phyloP scores from a whole-genome alignment of 2,797 vertebrate species.

The Enteromius thamalakanensis region DNA sequence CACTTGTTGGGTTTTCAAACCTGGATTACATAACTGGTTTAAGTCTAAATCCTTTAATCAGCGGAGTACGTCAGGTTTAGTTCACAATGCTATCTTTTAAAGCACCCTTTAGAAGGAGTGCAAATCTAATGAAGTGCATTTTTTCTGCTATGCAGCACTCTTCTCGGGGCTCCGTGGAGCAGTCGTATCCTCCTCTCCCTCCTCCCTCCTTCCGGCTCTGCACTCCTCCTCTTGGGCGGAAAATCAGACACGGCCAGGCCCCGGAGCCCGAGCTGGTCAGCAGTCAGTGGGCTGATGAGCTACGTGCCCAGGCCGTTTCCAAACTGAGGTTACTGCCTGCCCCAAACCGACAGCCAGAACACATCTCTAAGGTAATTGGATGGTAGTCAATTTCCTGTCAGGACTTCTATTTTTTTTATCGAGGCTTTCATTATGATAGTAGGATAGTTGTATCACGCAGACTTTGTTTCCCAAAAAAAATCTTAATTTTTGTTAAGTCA shows the following conservation, averaged over 20 bases:
- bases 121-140: background rate
- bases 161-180: conserved; percentile 66
- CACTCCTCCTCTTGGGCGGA: conserved; percentile 75
- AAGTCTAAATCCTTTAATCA: conserved; percentile 22
- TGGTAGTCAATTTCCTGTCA: background rate
- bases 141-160: conserved; percentile 59
- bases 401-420: background rate
- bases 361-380: conserved; percentile 55
- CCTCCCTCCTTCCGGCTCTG: conserved; percentile 74
- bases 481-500: background rate
- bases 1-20: conserved; percentile 17
- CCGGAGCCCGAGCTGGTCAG: conserved; percentile 61
- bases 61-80: background rate
- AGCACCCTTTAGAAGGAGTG: background rate
- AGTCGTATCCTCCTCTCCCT: conserved; percentile 62
- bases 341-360: conserved; percentile 68
- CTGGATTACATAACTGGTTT: background rate
- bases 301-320: conserved; percentile 74
- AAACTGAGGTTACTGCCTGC: conserved; percentile 74
- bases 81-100: conserved; percentile 5
- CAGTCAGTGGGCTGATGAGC: conserved; percentile 64
- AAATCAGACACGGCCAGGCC: conserved; percentile 68
- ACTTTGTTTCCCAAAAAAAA: background rate
- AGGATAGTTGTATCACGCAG: background rate
- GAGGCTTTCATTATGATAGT: background rate